These are phyloP conservation scores for Metridium senile DNA, from an alignment of 92 coral and sea anemone genomes.

Conservation along the genomic window DNA sequence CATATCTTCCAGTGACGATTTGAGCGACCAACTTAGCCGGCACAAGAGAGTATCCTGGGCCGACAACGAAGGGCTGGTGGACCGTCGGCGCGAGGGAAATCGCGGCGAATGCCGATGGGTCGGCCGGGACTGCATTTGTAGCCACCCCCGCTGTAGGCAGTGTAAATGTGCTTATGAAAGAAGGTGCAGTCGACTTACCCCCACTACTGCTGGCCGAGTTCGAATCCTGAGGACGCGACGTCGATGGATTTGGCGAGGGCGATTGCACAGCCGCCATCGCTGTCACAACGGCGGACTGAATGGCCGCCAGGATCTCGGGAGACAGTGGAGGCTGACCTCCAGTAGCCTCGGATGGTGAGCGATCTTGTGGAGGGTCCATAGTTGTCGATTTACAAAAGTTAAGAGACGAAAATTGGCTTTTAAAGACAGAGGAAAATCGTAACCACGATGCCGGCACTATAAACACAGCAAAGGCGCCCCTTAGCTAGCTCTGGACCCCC, in stretches of 20 bases:
- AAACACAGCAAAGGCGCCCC: no score
- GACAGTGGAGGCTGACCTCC: no score
- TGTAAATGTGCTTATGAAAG: no score
- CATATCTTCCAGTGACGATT: conserved; percentile 25
- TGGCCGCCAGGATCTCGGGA: not conserved
- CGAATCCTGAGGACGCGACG: not conserved
- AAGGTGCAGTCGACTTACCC: no score
- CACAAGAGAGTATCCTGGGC: conserved; percentile 38
- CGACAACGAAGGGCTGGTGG: conserved; percentile 26
- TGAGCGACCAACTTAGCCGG: conserved; percentile 25
- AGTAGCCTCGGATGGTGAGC: no score
- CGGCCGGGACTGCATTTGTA: not conserved
- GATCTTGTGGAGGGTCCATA: no score
- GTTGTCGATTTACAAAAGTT: no score
- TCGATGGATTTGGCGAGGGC: not conserved
- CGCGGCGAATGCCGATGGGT: not conserved
- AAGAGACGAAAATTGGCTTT: no score
- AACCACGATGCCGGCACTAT: no score
- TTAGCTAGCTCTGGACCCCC: no score
- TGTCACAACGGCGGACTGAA: not conserved
- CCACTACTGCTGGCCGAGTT: not conserved
- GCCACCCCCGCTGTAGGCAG: not conserved
- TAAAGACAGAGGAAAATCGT: no score
- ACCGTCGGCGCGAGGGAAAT: not conserved
- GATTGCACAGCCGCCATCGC: not conserved